Conservation (phyloP, 1,140 invertebrate species). For the Yoshiicerus persimilis region DNA sequence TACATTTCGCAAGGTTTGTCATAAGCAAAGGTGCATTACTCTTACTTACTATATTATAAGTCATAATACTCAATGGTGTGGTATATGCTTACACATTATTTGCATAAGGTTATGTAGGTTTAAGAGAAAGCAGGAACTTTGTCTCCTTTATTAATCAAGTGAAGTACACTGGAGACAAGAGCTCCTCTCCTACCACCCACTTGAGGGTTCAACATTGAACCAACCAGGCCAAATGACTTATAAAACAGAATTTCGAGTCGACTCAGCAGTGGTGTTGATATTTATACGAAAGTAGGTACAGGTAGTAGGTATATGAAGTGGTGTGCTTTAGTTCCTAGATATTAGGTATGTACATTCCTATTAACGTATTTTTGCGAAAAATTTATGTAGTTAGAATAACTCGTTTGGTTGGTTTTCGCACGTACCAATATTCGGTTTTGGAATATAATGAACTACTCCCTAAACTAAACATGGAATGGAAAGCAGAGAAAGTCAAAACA, state of each 20-base stretch:
- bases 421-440: not conserved
- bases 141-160: slow-evolving; percentile 11
- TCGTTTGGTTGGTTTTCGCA: not conserved
- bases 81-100: not conserved
- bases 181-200: not conserved
- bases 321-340: not conserved
- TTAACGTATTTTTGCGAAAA: not conserved
- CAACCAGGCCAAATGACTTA: not conserved
- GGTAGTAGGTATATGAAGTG: not conserved
- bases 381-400: not conserved
- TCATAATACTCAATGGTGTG: too few relatives aligned
- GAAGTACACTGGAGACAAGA: slow-evolving; percentile 11
- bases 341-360: too few relatives aligned
- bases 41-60: too few relatives aligned
- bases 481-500: slow-evolving; percentile 9
- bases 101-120: not conserved
- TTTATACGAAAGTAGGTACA: not conserved
- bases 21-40: too few relatives aligned
- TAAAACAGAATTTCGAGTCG: not conserved
- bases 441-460: not conserved
- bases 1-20: too few relatives aligned
- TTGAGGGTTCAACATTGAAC: not conserved
- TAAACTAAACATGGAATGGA: not conserved
- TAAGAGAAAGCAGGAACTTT: not conserved
- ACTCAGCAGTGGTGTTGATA: not conserved